phyloP scores from a whole-genome alignment of 2,888 invertebrate genomes.

The Eupsilia transversa region DNA sequence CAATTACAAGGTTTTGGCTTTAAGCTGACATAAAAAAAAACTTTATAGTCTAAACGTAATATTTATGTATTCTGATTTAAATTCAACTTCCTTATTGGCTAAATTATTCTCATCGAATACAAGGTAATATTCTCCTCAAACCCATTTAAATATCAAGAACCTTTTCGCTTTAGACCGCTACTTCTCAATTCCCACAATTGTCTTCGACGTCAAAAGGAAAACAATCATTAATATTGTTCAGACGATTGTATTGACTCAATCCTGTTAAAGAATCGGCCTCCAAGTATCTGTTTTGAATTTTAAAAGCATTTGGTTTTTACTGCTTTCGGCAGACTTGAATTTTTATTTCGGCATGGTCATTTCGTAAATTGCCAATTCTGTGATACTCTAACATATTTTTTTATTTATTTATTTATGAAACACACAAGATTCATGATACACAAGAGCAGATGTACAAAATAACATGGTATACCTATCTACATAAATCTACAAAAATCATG shows the following conservation, averaged over 20 bases:
- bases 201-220: slow-evolving; percentile 12
- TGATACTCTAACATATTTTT: too few relatives aligned
- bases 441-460: too few relatives aligned
- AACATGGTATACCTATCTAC: too few relatives aligned
- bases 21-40: not conserved
- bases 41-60: not conserved
- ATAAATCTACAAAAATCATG: too few relatives aligned
- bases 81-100: not conserved
- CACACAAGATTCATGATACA: too few relatives aligned
- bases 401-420: too few relatives aligned
- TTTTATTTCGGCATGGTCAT: slow-evolving; percentile 6
- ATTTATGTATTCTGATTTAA: not conserved
- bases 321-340: not conserved
- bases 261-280: not conserved
- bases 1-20: too few relatives aligned
- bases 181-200: slow-evolving; percentile 21
- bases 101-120: not conserved
- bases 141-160: slow-evolving; percentile 29
- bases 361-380: not conserved
- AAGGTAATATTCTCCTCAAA: slow-evolving; percentile 5
- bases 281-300: slow-evolving; percentile 29
- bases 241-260: slow-evolving; percentile 34
- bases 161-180: slow-evolving; percentile 6
- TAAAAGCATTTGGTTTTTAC: slow-evolving; percentile 8
- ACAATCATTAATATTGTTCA: slow-evolving; percentile 30